Evolutionary conservation across 2,113 vertebrate genomes (phyloP).

Genomic region (Grantiella picta): DNA sequence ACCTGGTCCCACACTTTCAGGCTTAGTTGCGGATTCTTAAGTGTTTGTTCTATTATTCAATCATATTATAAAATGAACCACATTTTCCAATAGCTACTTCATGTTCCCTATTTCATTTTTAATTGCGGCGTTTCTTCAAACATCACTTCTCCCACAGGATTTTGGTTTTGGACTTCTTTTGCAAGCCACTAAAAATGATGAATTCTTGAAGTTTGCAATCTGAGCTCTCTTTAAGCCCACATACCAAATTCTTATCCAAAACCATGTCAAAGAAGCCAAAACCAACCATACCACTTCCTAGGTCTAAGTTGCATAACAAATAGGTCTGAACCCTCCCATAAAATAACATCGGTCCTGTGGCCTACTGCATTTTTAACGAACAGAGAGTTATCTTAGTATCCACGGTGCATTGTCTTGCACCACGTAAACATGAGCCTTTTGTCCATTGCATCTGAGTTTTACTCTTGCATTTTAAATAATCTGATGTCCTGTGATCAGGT

Average conservation of each 20-base stretch:
- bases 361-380: not conserved
- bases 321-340: not conserved
- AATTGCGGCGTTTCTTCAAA: slow-evolving; percentile 53
- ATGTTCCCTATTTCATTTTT: slow-evolving; percentile 50
- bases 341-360: not conserved
- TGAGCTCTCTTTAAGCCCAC: slow-evolving; percentile 42
- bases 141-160: slow-evolving; percentile 42
- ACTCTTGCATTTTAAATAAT: not conserved
- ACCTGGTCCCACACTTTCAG: slow-evolving; percentile 24
- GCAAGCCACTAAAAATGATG: slow-evolving; percentile 49
- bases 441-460: not conserved
- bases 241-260: slow-evolving; percentile 59
- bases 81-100: slow-evolving; percentile 65
- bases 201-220: slow-evolving; percentile 60
- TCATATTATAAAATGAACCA: slow-evolving; percentile 61
- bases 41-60: slow-evolving; percentile 60
- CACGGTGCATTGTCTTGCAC: not conserved
- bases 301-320: slow-evolving; percentile 57
- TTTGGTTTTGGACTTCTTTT: slow-evolving; percentile 20
- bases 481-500: not conserved
- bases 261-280: slow-evolving; percentile 57
- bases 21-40: slow-evolving; percentile 19
- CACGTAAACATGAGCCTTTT: not conserved
- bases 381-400: not conserved
- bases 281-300: slow-evolving; percentile 62